Evolutionary conservation across 2,888 invertebrate genomes (phyloP).

Genomic region (Synergus japonicus): DNA sequence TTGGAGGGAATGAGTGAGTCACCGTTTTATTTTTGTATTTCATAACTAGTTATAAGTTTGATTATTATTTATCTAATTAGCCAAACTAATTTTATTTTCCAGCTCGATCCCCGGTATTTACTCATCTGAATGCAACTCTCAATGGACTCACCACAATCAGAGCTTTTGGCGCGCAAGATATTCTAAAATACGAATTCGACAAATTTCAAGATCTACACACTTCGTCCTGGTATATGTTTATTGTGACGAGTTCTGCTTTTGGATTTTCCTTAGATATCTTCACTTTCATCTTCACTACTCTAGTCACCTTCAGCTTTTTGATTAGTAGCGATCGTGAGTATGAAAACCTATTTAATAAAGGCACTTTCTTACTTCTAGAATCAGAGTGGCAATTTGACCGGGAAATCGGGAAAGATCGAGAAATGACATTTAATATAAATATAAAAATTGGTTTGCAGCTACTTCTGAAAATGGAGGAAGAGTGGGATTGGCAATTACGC

Average conservation of each 20-base stretch:
- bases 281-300: conserved; percentile 82
- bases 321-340: conserved; percentile 71
- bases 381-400: background rate
- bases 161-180: conserved; percentile 83
- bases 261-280: conserved; percentile 82
- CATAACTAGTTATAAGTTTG: conserved; percentile 20
- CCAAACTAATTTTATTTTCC: conserved; percentile 46
- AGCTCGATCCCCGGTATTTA: conserved; percentile 90
- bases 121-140: conserved; percentile 86
- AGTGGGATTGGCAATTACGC: conserved; percentile 78
- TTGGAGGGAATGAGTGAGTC: conserved; percentile 83
- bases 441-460: conserved; percentile 50
- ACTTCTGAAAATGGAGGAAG: conserved; percentile 69
- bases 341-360: background rate
- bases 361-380: background rate
- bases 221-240: conserved; percentile 78
- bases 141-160: conserved; percentile 88
- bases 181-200: conserved; percentile 83
- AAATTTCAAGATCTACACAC: conserved; percentile 79
- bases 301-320: conserved; percentile 83
- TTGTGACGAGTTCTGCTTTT: conserved; percentile 75
- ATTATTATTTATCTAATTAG: background rate
- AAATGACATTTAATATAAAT: background rate
- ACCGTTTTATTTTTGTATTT: background rate
- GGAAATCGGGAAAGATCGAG: background rate